Conservation (phyloP, 2,888 invertebrate species). For the Myathropa florea region DNA sequence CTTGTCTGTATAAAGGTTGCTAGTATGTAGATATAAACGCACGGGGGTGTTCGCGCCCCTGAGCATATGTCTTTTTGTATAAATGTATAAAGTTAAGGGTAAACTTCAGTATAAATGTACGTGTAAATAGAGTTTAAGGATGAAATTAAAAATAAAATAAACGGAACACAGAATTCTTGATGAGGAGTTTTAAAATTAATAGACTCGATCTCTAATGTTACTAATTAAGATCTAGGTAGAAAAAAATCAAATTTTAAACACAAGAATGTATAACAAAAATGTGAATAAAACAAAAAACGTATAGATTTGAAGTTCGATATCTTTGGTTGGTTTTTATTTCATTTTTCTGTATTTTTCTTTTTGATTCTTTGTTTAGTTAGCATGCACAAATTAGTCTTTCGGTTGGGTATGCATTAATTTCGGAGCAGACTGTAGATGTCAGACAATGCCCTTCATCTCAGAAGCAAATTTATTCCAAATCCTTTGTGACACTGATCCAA, state of each 20-base stretch:
- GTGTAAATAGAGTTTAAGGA: conserved; percentile 17
- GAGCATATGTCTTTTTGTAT: conserved; percentile 42
- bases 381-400: too few relatives aligned
- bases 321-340: not conserved
- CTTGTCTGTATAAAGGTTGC: conserved; percentile 31
- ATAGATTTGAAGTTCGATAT: conserved; percentile 4
- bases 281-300: conserved; percentile 22
- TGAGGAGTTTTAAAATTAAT: conserved; percentile 16
- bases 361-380: too few relatives aligned
- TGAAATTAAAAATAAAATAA: conserved; percentile 8
- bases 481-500: too few relatives aligned
- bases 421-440: too few relatives aligned
- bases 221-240: conserved; percentile 50
- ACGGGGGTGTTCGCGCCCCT: not conserved
- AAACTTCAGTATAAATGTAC: conserved; percentile 8
- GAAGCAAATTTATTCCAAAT: too few relatives aligned
- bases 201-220: conserved; percentile 51
- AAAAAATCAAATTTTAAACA: conserved; percentile 13
- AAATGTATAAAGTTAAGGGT: conserved; percentile 60
- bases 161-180: not conserved
- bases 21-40: not conserved
- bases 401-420: too few relatives aligned
- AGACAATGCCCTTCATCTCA: too few relatives aligned
- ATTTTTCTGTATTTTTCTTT: not conserved
- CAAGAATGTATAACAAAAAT: conserved; percentile 23